phyloP scores from a whole-genome alignment of 2,888 invertebrate species.

The Formica aserva region DNA sequence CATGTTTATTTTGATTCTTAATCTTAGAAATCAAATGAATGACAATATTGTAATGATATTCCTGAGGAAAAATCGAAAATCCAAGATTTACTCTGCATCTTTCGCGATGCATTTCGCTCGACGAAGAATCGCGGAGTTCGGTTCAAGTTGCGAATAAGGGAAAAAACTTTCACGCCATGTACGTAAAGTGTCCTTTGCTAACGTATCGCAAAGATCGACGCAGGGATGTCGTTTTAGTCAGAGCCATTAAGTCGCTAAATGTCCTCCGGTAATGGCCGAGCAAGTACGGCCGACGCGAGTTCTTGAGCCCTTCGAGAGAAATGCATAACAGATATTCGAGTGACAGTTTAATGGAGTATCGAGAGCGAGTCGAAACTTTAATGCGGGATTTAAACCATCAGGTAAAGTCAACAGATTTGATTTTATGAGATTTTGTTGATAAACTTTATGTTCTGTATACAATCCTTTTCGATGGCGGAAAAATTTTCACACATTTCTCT shows the following conservation, averaged over 20 bases:
- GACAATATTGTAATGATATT: not conserved
- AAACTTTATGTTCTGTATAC: not conserved
- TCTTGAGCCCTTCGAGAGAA: slow-evolving; percentile 34
- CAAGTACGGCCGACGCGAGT: slow-evolving; percentile 24
- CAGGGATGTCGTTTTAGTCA: slow-evolving; percentile 59
- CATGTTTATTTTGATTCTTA: not conserved
- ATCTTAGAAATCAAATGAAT: not conserved
- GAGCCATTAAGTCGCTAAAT: slow-evolving; percentile 51
- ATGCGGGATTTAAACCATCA: slow-evolving; percentile 52
- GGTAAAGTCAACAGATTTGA: slow-evolving; percentile 34
- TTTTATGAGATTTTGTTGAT: not conserved
- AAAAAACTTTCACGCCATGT: slow-evolving; percentile 83
- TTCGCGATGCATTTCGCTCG: not conserved
- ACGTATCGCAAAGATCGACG: slow-evolving; percentile 51
- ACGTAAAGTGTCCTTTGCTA: slow-evolving; percentile 66
- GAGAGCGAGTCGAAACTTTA: slow-evolving; percentile 48
- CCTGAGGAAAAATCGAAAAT: not conserved
- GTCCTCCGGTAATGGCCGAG: slow-evolving; percentile 43
- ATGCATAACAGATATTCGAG: slow-evolving; percentile 39
- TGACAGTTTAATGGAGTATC: slow-evolving; percentile 59
- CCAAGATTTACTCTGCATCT: not conserved
- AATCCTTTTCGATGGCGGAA: not conserved
- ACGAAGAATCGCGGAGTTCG: slow-evolving; percentile 24
- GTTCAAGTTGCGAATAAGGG: slow-evolving; percentile 58
- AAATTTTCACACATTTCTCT: not conserved